Evolutionary conservation across 2,888 invertebrate species (phyloP), one percentile per base, ranked within the genome.

Genomic region (Idaea dimidiata): DNA sequence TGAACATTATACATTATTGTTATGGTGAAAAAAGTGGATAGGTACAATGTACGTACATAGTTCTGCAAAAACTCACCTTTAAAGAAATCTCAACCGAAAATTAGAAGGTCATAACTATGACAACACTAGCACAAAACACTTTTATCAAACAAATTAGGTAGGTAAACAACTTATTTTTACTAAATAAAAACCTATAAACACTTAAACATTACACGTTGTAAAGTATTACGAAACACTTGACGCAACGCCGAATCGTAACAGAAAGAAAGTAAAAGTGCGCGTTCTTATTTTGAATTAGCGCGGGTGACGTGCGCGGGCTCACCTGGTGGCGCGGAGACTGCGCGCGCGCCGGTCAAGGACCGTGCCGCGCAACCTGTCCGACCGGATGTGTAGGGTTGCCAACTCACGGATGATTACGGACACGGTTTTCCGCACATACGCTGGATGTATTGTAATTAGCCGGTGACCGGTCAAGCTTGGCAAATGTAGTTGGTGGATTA

Each of bases 361-460:
- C 87, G 76, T 66, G 66, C 43, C 43, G 71, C 69, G 71, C 82
- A 86, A 87, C 88, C 87, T 86, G 88, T 82, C 79, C 73, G 78
- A 81, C 87, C 87, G 89, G 90, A 89, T 75, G 73, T 75, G 75
- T 80, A 87, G 88, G 87, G 88, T 83, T 83, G 79, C 80, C 81
- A 79, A 73, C 62, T 54, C 64, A 70, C 72, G 77, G 76, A 80
- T 43, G 81, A 81, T 76, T 72, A 79, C 76, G 70, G 76, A 75
- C 73, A 80, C 77, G 81, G 79, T 73, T 71, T 72, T 72, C 62
- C 69, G 75, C 63, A 61, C 70, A 68, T 62, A 65, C n/a, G 66
- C 55, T 60, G 56, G 31, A 43, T 43, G 43, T 43, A 43, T 43
- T 43, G 43, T 74, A 72, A 72, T 75, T 72, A 74, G 64, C 14